Percentiles rank a stretch among this genome's conserved stretches.
Evolutionary conservation across 2,888 invertebrate genomes (phyloP).

Genomic region (Sycophila texana): DNA sequence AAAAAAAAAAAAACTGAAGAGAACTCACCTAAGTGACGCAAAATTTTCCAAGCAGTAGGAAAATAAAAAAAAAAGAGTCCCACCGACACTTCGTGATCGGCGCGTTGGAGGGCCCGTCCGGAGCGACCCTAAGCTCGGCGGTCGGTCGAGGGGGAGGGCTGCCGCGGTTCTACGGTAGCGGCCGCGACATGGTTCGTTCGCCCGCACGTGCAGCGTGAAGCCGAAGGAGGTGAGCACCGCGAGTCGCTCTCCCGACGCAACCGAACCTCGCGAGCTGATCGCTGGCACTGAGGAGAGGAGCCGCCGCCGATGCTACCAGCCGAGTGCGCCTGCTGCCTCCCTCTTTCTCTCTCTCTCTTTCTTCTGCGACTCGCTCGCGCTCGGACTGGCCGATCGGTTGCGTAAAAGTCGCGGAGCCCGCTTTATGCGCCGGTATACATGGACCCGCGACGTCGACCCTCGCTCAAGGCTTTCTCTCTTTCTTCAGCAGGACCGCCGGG

Average conservation of each 20-base stretch:
- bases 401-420: background rate
- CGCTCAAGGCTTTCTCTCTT: conserved; percentile 29
- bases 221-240: background rate
- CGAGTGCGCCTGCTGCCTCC: background rate
- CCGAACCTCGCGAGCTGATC: conserved; percentile 50
- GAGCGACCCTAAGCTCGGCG: too few species aligned
- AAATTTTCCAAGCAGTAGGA: too few species aligned
- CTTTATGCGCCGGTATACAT: background rate
- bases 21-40: too few species aligned
- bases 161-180: too few species aligned
- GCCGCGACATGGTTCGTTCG: too few species aligned
- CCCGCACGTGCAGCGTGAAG: too few species aligned
- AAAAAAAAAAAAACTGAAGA: too few species aligned
- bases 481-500: background rate
- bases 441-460: conserved; percentile 10
- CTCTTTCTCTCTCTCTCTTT: conserved; percentile 14
- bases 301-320: background rate
- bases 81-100: too few species aligned
- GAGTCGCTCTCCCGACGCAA: conserved; percentile 20
- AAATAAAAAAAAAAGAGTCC: too few species aligned
- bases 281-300: conserved; percentile 41
- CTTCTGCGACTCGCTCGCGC: background rate
- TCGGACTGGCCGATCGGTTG: background rate
- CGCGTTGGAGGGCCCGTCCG: too few species aligned
- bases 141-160: too few species aligned